Percentiles rank a stretch among this genome's conserved stretches.
These are phyloP conservation scores for Lutraria lutraria DNA, from an alignment of 2,888 invertebrate genomes.

Conservation along the genomic window DNA sequence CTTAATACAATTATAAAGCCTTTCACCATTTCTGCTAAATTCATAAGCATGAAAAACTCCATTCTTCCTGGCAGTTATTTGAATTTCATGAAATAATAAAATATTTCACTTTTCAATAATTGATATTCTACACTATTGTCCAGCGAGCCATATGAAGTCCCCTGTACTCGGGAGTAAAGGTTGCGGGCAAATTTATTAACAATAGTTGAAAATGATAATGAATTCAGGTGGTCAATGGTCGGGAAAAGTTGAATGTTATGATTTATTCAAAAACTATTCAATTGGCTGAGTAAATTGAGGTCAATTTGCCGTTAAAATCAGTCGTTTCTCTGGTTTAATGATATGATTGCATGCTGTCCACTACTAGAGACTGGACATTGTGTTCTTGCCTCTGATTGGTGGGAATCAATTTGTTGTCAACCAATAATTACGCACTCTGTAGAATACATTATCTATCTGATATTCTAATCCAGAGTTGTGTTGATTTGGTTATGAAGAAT, in stretches of 20 bases:
- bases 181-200: not conserved
- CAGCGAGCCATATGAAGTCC: constrained; percentile 53
- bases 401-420: constrained; percentile 27
- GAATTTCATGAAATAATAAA: constrained; percentile 71
- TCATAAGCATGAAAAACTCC: constrained; percentile 48
- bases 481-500: constrained; percentile 44
- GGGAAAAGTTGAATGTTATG: constrained; percentile 42
- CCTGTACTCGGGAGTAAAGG: not conserved
- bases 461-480: constrained; percentile 35
- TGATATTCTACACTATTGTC: constrained; percentile 56
- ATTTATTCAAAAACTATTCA: constrained; percentile 50
- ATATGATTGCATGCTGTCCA: constrained; percentile 55
- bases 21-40: constrained; percentile 7
- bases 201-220: constrained; percentile 52
- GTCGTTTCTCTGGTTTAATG: constrained; percentile 26
- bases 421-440: constrained; percentile 40
- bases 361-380: constrained; percentile 39
- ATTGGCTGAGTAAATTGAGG: constrained; percentile 47
- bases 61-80: constrained; percentile 60
- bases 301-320: constrained; percentile 60
- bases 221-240: constrained; percentile 55
- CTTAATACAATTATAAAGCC: constrained; percentile 17
- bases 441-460: not conserved
- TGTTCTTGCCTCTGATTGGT: constrained; percentile 24
- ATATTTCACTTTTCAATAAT: constrained; percentile 65